Evolutionary conservation across 2,113 vertebrate genomes (phyloP).

Genomic region (Paedocypris sp.): DNA sequence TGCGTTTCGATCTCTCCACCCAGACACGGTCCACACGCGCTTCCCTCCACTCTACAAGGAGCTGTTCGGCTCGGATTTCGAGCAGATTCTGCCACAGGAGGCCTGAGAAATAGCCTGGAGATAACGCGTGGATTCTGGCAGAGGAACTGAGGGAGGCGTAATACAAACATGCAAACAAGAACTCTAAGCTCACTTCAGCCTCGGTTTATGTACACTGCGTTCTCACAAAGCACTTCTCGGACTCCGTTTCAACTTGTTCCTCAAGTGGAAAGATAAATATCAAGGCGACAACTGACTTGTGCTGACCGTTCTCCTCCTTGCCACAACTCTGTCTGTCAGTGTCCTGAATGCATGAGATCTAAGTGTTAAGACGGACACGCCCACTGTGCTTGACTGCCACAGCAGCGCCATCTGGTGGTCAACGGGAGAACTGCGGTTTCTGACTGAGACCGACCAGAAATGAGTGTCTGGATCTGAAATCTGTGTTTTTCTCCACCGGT

Average conservation of each 20-base stretch:
- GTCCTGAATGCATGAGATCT: not conserved
- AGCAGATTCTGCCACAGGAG: slow-evolving; percentile 74
- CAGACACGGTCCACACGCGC: slow-evolving; percentile 80
- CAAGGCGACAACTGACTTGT: not conserved
- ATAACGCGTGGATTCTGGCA: not conserved
- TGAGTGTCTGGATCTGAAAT: not conserved
- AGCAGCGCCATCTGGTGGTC: slow-evolving; percentile 12
- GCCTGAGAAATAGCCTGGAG: slow-evolving; percentile 55
- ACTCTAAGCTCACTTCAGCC: slow-evolving; percentile 11
- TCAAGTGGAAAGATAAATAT: not conserved
- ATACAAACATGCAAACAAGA: slow-evolving; percentile 12
- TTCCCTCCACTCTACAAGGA: slow-evolving; percentile 93
- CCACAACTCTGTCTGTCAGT: not conserved
- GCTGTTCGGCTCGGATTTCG: slow-evolving; percentile 83
- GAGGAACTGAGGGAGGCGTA: not conserved
- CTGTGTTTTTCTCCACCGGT: not conserved
- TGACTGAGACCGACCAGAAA: not conserved
- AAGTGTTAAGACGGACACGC: not conserved
- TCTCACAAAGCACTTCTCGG: slow-evolving; percentile 19
- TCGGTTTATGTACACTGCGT: slow-evolving; percentile 5
- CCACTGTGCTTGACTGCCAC: not conserved
- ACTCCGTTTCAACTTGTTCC: not conserved
- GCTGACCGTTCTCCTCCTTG: not conserved
- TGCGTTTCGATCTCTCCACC: slow-evolving; percentile 83
- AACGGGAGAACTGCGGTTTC: not conserved